A percentile compares a stretch with the other conserved stretches of the same genome.
Conservation (phyloP, 2,888 invertebrate genomes). For the Siphonodentalium dalli region DNA sequence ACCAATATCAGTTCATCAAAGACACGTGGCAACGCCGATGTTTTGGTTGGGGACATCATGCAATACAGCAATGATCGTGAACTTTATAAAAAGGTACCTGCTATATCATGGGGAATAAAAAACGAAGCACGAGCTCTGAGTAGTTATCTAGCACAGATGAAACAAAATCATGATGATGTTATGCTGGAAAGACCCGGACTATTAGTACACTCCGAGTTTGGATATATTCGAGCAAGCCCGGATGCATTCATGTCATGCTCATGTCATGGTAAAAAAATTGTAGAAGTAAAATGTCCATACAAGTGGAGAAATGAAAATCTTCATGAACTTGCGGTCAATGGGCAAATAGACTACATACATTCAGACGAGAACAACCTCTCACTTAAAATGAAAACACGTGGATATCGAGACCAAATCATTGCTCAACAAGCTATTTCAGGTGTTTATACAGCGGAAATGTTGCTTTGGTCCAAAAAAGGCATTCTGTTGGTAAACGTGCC, state of each 20-base stretch:
- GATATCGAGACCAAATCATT: constrained; percentile 13
- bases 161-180: background rate
- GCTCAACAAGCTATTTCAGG: constrained; percentile 3
- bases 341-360: background rate
- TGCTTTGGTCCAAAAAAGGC: constrained; percentile 9
- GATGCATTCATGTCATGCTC: constrained; percentile 12
- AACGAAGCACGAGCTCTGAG: constrained; percentile 4
- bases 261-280: constrained; percentile 11
- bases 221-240: constrained; percentile 15
- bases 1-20: background rate
- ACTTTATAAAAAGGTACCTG: background rate
- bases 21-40: no score
- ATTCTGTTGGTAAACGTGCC: background rate
- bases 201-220: background rate
- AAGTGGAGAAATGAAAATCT: background rate
- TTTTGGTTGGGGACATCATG: constrained; percentile 7
- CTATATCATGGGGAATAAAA: constrained; percentile 8
- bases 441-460: background rate
- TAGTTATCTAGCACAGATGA: background rate
- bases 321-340: background rate
- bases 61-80: background rate
- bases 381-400: background rate
- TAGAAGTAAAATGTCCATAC: constrained; percentile 20
- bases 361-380: background rate
- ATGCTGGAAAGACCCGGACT: constrained; percentile 1